These are phyloP conservation scores for Hydropsyche betteni DNA, from an alignment of 2,888 invertebrate species.

Conservation along the genomic window DNA sequence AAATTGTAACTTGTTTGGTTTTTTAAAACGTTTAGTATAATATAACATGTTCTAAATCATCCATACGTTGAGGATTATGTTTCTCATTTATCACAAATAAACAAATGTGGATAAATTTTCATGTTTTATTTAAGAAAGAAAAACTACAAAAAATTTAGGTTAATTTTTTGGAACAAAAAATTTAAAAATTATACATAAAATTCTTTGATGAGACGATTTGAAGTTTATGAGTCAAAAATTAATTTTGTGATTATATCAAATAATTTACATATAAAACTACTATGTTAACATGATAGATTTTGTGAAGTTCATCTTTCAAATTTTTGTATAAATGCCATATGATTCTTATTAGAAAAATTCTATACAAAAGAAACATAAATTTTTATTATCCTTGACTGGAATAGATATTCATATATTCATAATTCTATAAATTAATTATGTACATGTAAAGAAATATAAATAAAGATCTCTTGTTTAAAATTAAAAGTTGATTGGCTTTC, in stretches of 20 bases:
- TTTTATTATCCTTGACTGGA: neutral
- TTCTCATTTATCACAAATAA: too few species aligned
- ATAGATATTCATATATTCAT: neutral
- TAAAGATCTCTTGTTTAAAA: constrained; percentile 29
- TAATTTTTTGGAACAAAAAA: too few species aligned
- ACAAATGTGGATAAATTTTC: too few species aligned
- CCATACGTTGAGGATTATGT: too few species aligned
- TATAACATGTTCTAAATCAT: too few species aligned
- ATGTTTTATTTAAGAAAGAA: too few species aligned
- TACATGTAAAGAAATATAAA: constrained; percentile 18
- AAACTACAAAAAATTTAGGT: too few species aligned
- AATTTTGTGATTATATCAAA: neutral
- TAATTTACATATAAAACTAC: neutral
- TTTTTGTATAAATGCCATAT: constrained; percentile 8
- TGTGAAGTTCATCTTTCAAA: neutral
- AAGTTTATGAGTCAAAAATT: too few species aligned
- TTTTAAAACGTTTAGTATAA: too few species aligned
- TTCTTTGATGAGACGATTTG: too few species aligned
- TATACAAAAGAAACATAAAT: neutral
- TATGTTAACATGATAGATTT: neutral
- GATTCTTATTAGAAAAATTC: neutral
- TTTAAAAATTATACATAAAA: too few species aligned
- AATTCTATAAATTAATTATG: neutral
- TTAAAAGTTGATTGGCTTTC: constrained; percentile 98
- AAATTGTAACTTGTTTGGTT: too few species aligned